Evolutionary conservation across 2,113 vertebrate species (phyloP).

Genomic region (Zapornia atra): DNA sequence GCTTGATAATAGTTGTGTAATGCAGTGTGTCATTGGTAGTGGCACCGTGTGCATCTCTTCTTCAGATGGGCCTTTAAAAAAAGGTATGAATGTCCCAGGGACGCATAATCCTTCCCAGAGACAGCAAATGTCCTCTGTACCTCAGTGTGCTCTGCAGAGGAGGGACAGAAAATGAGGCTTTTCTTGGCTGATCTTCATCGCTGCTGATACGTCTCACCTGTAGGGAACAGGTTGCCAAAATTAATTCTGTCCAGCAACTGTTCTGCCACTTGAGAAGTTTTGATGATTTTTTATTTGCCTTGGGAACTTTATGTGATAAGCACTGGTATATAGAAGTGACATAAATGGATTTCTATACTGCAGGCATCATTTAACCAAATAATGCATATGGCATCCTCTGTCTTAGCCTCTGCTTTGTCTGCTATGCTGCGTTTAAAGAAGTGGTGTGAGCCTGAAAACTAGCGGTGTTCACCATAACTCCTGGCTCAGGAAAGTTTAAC

Average conservation of each 20-base stretch:
- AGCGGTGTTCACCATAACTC: accelerated
- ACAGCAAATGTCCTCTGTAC: neutral
- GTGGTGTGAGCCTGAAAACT: neutral
- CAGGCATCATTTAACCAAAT: neutral
- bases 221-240: neutral
- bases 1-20: neutral
- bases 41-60: accelerated
- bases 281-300: accelerated
- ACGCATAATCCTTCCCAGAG: accelerated
- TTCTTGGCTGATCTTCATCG: neutral
- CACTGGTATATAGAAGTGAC: neutral
- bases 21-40: neutral
- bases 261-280: neutral
- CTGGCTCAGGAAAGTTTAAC: neutral
- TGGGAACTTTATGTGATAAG: neutral
- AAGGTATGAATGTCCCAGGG: accelerated
- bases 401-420: neutral
- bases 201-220: neutral
- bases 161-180: neutral
- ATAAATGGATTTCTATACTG: neutral
- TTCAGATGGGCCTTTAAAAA: accelerated
- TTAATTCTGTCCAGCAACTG: accelerated
- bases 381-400: neutral
- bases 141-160: neutral
- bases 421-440: neutral